A percentile compares a stretch with the other conserved stretches of the same genome.
Conservation (phyloP, 2,113 vertebrate species). For the Calyptomena viridis region DNA sequence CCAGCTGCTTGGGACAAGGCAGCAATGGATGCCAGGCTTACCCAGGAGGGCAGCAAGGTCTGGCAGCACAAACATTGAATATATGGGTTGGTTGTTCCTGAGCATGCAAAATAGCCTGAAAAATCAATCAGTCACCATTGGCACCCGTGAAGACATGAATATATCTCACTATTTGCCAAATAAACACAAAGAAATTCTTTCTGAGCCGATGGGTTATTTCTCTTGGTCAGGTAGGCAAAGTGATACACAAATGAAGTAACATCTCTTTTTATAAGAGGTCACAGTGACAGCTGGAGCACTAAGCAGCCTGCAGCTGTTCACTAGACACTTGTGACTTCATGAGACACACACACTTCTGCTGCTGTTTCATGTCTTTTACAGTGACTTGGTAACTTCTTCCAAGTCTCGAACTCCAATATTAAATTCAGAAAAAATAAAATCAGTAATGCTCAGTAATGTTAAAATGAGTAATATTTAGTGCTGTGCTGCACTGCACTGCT, state of each 20-base stretch:
- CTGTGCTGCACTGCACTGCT: background rate
- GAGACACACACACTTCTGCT: background rate
- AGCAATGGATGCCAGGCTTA: background rate
- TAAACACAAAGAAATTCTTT: background rate
- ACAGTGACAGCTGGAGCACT: background rate
- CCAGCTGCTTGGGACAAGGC: background rate
- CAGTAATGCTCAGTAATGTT: background rate
- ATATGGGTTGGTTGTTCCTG: background rate
- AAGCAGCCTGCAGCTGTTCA: background rate
- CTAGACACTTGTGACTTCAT: background rate
- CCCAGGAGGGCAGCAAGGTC: background rate
- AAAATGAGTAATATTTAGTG: background rate
- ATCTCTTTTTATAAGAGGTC: background rate
- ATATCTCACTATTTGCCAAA: background rate
- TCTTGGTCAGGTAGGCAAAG: background rate
- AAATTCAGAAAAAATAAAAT: background rate
- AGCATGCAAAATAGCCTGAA: background rate
- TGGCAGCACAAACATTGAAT: background rate
- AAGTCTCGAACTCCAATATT: background rate
- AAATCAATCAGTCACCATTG: background rate
- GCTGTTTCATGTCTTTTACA: background rate
- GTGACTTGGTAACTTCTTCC: background rate
- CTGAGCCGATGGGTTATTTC: background rate
- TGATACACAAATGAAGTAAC: accelerated
- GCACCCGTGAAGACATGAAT: background rate